Evolutionary conservation across 1,140 invertebrate genomes (phyloP), one percentile per base, ranked within the genome.

Genomic region (Megathymus violae): DNA sequence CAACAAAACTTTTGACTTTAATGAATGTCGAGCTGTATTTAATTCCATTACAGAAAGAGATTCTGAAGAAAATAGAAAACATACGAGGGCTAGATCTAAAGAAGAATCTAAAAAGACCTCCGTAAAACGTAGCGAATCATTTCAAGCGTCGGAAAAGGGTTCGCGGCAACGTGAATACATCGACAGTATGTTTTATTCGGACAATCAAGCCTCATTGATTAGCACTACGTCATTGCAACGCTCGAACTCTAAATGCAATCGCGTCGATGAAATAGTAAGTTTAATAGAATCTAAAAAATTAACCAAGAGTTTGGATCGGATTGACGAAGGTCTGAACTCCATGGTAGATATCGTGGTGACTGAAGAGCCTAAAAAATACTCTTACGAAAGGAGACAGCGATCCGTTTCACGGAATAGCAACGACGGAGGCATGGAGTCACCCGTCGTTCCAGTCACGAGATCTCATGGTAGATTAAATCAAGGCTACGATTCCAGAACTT

Each of bases 271-370:
- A 88, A 92, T 92, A 68, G 92, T 91, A 27, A 93, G 70, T 64
- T 89, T 89, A 67, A 92, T 87, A 63, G 92, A 91, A 83, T 93
- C 88, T 44, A 92, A 92, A 47, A 91, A 93, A 25, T 89, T 95
- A 46, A 95, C 95, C 0, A 96, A 96, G 85, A 96, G 95, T 59
- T 82, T 96, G 22, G 95, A 97, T 62, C 93, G 95, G 47, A 94
- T 96, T 3, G 95, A 96, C 69, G 95, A 96, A 69, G 94, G 94
- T 6, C 78, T 95, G 0, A 94, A 96, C 62, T 93, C 94, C 0
- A 93, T 95, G 91, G 93, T 95, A 0, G 93, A 95, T 71, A 95
- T 95, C 13, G 93, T 95, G 0, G 89, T 95, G 10, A 92, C 93
- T 4, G 76, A 88, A 0, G 91, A 92, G 76, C 89, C 87, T 3